Evolutionary conservation across 1,140 invertebrate species (phyloP), one percentile per base, ranked within the genome.

Genomic region (Drepana arcuata): DNA sequence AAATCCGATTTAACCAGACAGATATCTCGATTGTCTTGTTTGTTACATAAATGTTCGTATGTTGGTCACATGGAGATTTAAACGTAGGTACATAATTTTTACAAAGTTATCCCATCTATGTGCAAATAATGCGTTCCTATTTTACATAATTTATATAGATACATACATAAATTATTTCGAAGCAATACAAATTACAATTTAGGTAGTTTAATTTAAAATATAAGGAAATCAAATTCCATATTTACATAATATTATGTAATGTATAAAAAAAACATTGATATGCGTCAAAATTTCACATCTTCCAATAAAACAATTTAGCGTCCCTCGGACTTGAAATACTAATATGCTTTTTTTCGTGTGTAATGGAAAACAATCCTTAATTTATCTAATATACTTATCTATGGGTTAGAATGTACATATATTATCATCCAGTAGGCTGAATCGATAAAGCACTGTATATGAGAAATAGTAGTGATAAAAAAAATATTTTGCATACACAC

Each of bases 21-120:
- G n/a, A n/a, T n/a, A n/a, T n/a, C n/a, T n/a, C n/a, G n/a, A n/a
- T n/a, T n/a, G n/a, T n/a, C n/a, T n/a, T n/a, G n/a, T n/a, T n/a
- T n/a, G n/a, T n/a, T n/a, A n/a, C n/a, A n/a, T n/a, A n/a, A n/a
- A n/a, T n/a, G n/a, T n/a, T n/a, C n/a, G n/a, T n/a, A n/a, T n/a
- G 72, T 75, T 75, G 71, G 71, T 75, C 71, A 73, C 71, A 65
- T 67, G 64, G 71, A 75, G 71, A 73, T 66, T 59, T 57, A 43
- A 48, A n/a, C n/a, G 11, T 47, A 44, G 16, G 21, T 48, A 39
- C 28, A 28, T 37, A 36, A 24, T n/a, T 31, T 24, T 27, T 47
- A 28, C 31, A 46, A 41, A 36, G 40, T 39, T 41, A 33, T 28
- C 29, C 35, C 40, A 34, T 38, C 41, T 48, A 52, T 39, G 41